Base-by-base conservation (phyloP, 2,113 vertebrate genomes). In the Zonotrichia leucophrys region DNA sequence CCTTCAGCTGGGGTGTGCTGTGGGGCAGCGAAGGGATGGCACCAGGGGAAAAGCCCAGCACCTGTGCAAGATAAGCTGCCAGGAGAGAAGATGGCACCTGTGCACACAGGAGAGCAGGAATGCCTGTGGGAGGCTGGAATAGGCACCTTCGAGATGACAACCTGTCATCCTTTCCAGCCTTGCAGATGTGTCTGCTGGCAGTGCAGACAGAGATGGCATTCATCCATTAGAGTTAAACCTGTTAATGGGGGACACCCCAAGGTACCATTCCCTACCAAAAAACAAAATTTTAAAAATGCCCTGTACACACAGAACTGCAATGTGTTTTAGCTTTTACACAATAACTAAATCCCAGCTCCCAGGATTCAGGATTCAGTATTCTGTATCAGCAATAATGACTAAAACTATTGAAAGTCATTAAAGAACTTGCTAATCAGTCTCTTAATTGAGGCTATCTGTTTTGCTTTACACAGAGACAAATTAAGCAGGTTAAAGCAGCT, bases 381-480 rank as follows among this genome's bases (percentile, higher is more conserved):
- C 92, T 92, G 56, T 87, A 84, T 90, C 95, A 96, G 88, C 93
- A 96, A 56, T 92, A 97, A 97, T 81, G 77, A 96, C 83, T 78
- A 66, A 82, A 97, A 97, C 91, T 95, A 96, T 12, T 91, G 92
- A 88, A 98, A 97, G 94, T 93, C 97, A 95, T 98, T 97, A 96
- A 94, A 96, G 87, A 98, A 96, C 85, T 97, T 97, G 64, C 92
- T 96, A 96, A 97, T 97, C 96, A 96, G 95, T 88, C 92, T 85
- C 10, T 89, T 97, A 98, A 97, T 96, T 97, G 97, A 95, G 95
- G 95, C 95, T 97, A 97, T 95, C 97, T 97, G 91, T 96, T 97
- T 96, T 92, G 95, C 74, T 96, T 96, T 97, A 96, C 87, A 85
- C 70, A 60, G 68, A 97, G 94, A 97, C 94, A 98, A 97, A 97